phyloP scores from a whole-genome alignment of 2,113 vertebrate species.

The Desmodus rotundus region DNA sequence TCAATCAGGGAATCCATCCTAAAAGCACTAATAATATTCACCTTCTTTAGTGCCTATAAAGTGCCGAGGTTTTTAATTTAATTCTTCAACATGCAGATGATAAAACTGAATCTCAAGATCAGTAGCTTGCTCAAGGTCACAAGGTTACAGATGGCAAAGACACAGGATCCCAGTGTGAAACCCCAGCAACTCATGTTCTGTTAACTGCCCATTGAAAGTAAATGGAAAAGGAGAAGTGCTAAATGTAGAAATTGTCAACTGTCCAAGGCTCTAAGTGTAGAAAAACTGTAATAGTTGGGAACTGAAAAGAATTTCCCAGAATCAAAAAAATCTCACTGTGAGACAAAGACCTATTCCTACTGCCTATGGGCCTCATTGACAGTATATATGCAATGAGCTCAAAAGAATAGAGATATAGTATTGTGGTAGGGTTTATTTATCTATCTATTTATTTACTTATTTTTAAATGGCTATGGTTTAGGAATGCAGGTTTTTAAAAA shows the following conservation, averaged over 20 bases:
- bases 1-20: background rate
- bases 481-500: background rate
- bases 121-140: background rate
- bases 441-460: background rate
- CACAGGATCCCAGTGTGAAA: background rate
- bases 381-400: background rate
- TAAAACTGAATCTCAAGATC: background rate
- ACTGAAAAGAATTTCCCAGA: background rate
- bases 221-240: background rate
- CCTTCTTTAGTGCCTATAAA: background rate
- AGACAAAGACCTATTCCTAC: background rate
- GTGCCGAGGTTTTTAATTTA: background rate
- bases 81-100: background rate
- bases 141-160: background rate
- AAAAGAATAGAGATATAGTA: background rate
- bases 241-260: background rate
- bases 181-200: background rate
- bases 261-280: background rate
- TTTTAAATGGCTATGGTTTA: background rate
- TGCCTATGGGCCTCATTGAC: background rate
- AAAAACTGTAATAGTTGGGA: background rate
- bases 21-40: background rate
- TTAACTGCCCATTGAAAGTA: background rate
- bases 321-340: background rate
- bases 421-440: background rate